Evolutionary conservation across 92 coral and sea anemone species (phyloP).

Genomic region (Epizoanthus fatuus): DNA sequence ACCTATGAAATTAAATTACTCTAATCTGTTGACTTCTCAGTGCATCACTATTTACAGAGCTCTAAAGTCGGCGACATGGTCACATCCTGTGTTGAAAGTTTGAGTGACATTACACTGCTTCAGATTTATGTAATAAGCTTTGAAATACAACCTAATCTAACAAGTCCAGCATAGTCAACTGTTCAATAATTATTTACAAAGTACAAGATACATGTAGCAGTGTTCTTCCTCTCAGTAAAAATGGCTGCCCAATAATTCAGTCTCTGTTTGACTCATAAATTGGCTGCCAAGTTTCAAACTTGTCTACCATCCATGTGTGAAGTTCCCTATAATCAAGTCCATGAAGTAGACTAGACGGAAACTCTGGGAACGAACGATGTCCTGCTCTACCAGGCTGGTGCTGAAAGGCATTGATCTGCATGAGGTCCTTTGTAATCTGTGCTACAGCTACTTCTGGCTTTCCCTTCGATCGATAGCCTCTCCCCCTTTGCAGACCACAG

Average conservation of each 20-base stretch:
- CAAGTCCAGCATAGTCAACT: conserved; percentile 16
- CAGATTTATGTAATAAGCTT: not conserved
- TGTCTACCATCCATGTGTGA: conserved; percentile 43
- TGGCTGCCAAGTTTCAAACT: conserved; percentile 31
- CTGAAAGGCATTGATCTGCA: conserved; percentile 10
- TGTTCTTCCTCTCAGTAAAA: not conserved
- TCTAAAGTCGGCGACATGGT: not conserved
- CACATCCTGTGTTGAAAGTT: conserved; percentile 6
- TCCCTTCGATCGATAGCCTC: conserved; percentile 34
- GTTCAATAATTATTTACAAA: conserved; percentile 3
- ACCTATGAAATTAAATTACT: not conserved
- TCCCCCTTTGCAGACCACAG: not conserved
- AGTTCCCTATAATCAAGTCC: conserved; percentile 44
- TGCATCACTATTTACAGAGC: conserved; percentile 12
- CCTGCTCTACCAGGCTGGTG: conserved; percentile 49
- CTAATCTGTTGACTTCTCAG: conserved; percentile 14
- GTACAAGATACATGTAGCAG: not conserved
- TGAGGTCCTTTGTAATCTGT: conserved; percentile 24
- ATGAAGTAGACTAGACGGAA: conserved; percentile 36
- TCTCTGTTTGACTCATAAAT: conserved; percentile 6
- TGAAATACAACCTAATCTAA: not conserved
- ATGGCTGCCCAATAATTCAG: not conserved
- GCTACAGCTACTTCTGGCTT: conserved; percentile 29
- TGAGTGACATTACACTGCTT: not conserved
- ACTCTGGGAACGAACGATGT: conserved; percentile 27